These are phyloP conservation scores for Syngnathoides biaculeatus DNA, from an alignment of 2,113 vertebrate species.

Conservation along the genomic window DNA sequence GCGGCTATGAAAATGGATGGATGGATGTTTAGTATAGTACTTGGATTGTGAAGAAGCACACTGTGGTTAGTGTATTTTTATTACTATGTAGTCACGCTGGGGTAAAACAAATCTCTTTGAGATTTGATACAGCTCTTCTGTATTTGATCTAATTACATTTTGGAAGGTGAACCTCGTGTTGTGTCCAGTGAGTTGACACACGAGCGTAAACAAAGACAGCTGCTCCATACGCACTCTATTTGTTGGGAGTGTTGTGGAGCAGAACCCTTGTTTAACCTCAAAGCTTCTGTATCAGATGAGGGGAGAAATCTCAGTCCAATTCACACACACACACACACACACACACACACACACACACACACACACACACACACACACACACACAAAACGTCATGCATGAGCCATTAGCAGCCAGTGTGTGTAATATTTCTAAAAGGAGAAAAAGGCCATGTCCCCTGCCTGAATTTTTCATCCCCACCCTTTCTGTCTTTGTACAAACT, in stretches of 20 bases:
- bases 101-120: too few relatives aligned
- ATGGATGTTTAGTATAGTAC: too few relatives aligned
- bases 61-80: too few relatives aligned
- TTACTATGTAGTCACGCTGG: too few relatives aligned
- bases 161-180: background rate
- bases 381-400: slow-evolving; percentile 20
- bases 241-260: background rate
- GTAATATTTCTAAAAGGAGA: slow-evolving; percentile 58
- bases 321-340: slow-evolving; percentile 27
- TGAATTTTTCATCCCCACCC: slow-evolving; percentile 69
- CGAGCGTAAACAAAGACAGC: background rate
- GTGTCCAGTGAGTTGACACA: background rate
- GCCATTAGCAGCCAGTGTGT: slow-evolving; percentile 55
- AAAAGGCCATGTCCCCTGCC: slow-evolving; percentile 38
- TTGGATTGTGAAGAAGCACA: too few relatives aligned
- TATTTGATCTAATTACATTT: background rate
- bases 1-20: too few relatives aligned
- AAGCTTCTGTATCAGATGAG: slow-evolving; percentile 18
- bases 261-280: background rate
- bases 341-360: slow-evolving; percentile 20
- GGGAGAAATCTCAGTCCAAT: slow-evolving; percentile 24
- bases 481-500: slow-evolving; percentile 57
- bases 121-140: background rate
- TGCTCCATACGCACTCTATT: background rate
- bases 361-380: slow-evolving; percentile 23